These are phyloP conservation scores for Geopemphigus sp. DNA, from an alignment of 1,140 invertebrate species.

Conservation along the genomic window DNA sequence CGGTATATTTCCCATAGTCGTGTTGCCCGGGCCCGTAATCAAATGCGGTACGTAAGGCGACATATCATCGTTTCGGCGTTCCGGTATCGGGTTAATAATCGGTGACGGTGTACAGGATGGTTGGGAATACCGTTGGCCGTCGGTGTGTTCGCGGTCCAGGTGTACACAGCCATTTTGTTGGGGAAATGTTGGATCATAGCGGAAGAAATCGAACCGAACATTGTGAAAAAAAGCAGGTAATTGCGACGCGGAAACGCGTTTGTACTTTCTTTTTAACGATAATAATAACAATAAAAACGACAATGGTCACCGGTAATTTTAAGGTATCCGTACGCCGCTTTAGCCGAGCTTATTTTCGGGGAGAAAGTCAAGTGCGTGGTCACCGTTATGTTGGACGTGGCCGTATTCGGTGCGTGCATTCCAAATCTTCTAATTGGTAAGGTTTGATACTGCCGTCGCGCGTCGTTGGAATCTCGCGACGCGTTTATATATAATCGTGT, in stretches of 20 bases:
- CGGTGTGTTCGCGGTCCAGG: conserved; percentile 67
- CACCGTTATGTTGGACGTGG: conserved; percentile 68
- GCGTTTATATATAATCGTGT: neutral
- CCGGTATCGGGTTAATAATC: neutral
- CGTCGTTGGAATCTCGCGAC: neutral
- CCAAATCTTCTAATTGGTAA: conserved; percentile 74
- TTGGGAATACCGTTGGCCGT: conserved; percentile 69
- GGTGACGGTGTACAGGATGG: conserved; percentile 61
- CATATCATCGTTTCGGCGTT: neutral
- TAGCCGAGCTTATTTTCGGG: conserved; percentile 71
- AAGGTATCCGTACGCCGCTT: conserved; percentile 74
- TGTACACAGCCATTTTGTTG: conserved; percentile 72
- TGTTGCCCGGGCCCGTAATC: conserved; percentile 69
- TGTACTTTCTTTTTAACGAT: too few species aligned
- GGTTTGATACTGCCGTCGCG: conserved; percentile 51
- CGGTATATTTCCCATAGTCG: conserved; percentile 75
- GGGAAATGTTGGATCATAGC: conserved; percentile 74
- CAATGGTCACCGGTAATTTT: neutral
- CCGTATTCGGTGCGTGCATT: conserved; percentile 71
- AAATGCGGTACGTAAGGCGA: conserved; percentile 63
- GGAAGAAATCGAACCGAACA: conserved; percentile 65
- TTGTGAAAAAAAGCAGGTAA: conserved; percentile 66
- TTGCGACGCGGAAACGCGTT: too few species aligned
- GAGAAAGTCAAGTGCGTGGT: conserved; percentile 61
- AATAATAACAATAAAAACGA: too few species aligned